Percentiles rank a stretch among this genome's conserved stretches.
phyloP scores from a whole-genome alignment of 2,113 vertebrate species.

The Leptobrachium leishanense region DNA sequence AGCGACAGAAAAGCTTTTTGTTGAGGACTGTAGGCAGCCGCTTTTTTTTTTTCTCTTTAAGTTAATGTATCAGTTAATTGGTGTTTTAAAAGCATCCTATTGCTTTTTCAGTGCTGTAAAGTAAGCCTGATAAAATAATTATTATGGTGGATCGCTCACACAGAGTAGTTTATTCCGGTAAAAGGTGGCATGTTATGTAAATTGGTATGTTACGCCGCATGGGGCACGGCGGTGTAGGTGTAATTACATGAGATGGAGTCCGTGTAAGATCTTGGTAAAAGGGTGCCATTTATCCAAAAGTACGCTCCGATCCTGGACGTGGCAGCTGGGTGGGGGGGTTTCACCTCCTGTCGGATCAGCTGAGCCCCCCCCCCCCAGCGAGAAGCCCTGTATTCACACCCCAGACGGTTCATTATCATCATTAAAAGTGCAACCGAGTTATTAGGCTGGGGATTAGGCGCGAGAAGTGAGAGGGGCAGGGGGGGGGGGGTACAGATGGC shows the following conservation, averaged over 20 bases:
- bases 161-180: too few species aligned
- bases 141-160: too few species aligned
- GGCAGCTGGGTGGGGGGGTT: background rate
- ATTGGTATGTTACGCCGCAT: background rate
- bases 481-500: slow-evolving; percentile 37
- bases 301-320: background rate
- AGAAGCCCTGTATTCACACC: slow-evolving; percentile 44
- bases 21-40: too few species aligned
- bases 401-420: slow-evolving; percentile 47
- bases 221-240: background rate
- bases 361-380: slow-evolving; percentile 11
- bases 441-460: slow-evolving; percentile 43
- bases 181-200: too few species aligned
- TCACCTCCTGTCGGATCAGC: background rate
- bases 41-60: too few species aligned
- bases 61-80: background rate
- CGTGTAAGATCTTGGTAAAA: background rate
- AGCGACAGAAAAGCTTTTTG: too few species aligned
- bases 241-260: background rate
- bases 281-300: background rate
- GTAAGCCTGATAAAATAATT: too few species aligned
- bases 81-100: background rate
- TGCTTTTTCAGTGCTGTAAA: too few species aligned
- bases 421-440: slow-evolving; percentile 48
- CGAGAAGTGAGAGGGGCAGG: slow-evolving; percentile 8